Conservation (phyloP, 2,888 invertebrate genomes). For the Onthophagus sagittarius region DNA sequence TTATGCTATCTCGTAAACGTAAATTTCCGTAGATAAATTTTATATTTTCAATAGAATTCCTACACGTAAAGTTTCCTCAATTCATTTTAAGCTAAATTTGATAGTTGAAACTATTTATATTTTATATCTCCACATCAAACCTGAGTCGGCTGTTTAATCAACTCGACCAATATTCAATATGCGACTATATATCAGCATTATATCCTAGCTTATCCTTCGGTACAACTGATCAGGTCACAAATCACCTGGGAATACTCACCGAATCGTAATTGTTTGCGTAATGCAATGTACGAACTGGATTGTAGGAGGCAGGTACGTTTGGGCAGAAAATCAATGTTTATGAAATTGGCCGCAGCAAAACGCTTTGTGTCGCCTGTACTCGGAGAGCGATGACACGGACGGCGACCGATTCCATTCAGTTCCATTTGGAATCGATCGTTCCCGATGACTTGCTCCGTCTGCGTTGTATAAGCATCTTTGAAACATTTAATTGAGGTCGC, state of each 20-base stretch:
- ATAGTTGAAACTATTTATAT: no score
- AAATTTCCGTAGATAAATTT: not conserved
- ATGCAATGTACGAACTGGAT: conserved; percentile 7
- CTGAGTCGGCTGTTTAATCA: no score
- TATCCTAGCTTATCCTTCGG: conserved; percentile 24
- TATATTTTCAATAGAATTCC: not conserved
- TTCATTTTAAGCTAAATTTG: not conserved
- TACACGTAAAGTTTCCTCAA: not conserved
- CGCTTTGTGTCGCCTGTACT: not conserved
- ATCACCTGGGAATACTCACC: conserved; percentile 20
- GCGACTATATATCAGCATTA: conserved; percentile 16
- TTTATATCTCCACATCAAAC: no score
- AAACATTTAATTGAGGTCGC: not conserved
- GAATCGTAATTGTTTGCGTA: conserved; percentile 20
- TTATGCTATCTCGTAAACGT: not conserved
- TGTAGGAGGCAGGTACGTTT: not conserved
- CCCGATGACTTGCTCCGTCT: not conserved
- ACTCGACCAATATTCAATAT: not conserved
- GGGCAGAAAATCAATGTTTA: conserved; percentile 12
- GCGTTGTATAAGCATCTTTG: not conserved
- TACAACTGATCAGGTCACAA: conserved; percentile 22
- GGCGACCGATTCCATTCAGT: not conserved
- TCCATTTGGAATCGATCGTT: conserved; percentile 1
- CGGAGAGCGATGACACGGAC: not conserved
- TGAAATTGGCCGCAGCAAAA: conserved; percentile 9